Percentiles rank a stretch among this genome's conserved stretches.
These are phyloP conservation scores for Bombycilla garrulus DNA, from an alignment of 2,113 vertebrate genomes.

Conservation along the genomic window DNA sequence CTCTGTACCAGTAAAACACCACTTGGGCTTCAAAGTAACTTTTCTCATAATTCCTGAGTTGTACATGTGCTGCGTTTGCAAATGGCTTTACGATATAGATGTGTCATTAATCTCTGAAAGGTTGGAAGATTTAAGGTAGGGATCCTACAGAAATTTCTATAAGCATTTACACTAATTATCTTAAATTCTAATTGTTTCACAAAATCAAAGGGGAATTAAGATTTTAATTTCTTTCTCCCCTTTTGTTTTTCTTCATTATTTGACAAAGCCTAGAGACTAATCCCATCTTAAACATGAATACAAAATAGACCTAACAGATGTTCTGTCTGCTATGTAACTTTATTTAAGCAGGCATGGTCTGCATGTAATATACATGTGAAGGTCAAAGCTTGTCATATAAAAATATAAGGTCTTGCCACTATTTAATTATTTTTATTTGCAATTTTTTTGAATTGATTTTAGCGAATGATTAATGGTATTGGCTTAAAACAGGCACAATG, in stretches of 20 bases:
- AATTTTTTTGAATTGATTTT: conserved; percentile 28
- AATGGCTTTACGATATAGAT: background rate
- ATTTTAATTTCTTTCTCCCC: conserved; percentile 50
- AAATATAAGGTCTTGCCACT: background rate
- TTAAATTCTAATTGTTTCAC: conserved; percentile 39
- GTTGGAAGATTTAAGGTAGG: background rate
- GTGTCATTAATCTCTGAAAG: background rate
- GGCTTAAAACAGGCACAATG: background rate
- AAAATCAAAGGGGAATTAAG: conserved; percentile 50
- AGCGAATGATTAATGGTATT: conserved; percentile 32
- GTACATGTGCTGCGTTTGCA: background rate
- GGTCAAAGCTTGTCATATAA: conserved; percentile 6
- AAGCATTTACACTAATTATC: conserved; percentile 40
- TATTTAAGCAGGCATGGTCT: conserved; percentile 31
- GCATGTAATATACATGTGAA: conserved; percentile 30
- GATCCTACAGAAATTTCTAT: conserved; percentile 23
- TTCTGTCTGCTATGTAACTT: conserved; percentile 54
- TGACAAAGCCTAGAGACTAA: conserved; percentile 61
- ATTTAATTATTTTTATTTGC: conserved; percentile 30
- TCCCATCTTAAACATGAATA: conserved; percentile 65
- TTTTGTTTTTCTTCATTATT: conserved; percentile 61
- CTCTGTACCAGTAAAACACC: background rate
- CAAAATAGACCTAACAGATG: conserved; percentile 59
- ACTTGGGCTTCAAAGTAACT: background rate
- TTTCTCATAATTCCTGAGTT: background rate